phyloP scores from a whole-genome alignment of 2,888 invertebrate species.

The Epinotia bilunana region DNA sequence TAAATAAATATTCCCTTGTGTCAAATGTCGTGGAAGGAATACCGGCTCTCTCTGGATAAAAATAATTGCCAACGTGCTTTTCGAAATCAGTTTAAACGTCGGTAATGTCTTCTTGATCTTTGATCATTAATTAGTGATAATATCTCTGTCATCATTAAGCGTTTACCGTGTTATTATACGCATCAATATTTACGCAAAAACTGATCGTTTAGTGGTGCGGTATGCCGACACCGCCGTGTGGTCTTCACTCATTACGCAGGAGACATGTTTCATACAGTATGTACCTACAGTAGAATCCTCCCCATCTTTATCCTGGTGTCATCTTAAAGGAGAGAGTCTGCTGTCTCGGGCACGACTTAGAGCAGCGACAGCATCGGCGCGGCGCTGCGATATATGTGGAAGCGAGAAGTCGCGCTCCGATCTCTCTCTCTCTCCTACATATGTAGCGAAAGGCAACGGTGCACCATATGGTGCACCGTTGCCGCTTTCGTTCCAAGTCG shows the following conservation, averaged over 20 bases:
- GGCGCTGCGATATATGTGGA: too few species aligned
- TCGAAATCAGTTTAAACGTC: not conserved
- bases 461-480: too few species aligned
- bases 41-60: not conserved
- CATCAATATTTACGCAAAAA: conserved; percentile 31
- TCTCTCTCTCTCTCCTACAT: too few species aligned
- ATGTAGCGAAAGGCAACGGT: too few species aligned
- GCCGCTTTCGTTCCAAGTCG: too few species aligned
- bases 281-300: not conserved
- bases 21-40: not conserved
- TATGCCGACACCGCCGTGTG: conserved; percentile 26
- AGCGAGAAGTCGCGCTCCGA: too few species aligned
- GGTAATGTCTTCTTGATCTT: conserved; percentile 25
- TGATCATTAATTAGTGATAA: conserved; percentile 11
- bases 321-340: not conserved
- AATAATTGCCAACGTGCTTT: not conserved
- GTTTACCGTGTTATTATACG: conserved; percentile 25
- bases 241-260: conserved; percentile 26
- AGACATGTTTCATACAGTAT: conserved; percentile 12
- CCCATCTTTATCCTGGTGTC: not conserved
- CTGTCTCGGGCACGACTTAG: too few species aligned
- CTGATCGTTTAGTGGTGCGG: conserved; percentile 14
- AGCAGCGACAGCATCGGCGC: too few species aligned
- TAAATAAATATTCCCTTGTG: too few species aligned
- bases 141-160: conserved; percentile 9